Conservation (phyloP, 2,888 invertebrate species). For the Coenonympha arcania region DNA sequence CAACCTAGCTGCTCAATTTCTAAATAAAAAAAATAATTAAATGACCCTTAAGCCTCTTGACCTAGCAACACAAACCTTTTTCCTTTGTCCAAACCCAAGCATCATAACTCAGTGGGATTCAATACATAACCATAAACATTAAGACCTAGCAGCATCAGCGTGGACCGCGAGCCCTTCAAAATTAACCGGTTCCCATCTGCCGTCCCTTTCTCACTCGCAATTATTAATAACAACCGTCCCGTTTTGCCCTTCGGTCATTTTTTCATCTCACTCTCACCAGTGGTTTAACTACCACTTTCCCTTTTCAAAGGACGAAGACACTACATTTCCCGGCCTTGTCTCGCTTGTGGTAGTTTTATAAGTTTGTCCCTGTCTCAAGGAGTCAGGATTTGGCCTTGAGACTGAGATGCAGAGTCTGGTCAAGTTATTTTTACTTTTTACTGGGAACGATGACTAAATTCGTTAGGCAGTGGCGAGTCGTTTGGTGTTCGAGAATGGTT, state of each 20-base stretch:
- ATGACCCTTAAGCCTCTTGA: slow-evolving; percentile 1
- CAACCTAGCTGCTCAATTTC: too few relatives aligned
- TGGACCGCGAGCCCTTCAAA: slow-evolving; percentile 70
- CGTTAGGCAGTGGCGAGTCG: slow-evolving; percentile 49
- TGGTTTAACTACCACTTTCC: slow-evolving; percentile 68
- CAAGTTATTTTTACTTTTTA: slow-evolving; percentile 72
- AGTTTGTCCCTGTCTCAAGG: slow-evolving; percentile 41
- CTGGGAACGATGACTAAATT: slow-evolving; percentile 70
- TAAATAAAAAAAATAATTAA: neutral
- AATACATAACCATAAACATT: slow-evolving; percentile 60
- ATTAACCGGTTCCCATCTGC: slow-evolving; percentile 63
- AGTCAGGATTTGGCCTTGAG: slow-evolving; percentile 71
- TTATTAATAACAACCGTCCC: slow-evolving; percentile 37
- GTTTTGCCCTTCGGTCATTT: slow-evolving; percentile 61
- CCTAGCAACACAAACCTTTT: slow-evolving; percentile 11
- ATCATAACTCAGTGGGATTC: slow-evolving; percentile 48
- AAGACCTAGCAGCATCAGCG: slow-evolving; percentile 26
- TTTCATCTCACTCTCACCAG: slow-evolving; percentile 72
- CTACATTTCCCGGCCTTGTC: slow-evolving; percentile 39
- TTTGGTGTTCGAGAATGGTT: slow-evolving; percentile 5
- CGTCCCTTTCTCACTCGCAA: slow-evolving; percentile 35
- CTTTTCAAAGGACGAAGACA: slow-evolving; percentile 74
- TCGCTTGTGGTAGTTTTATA: slow-evolving; percentile 21
- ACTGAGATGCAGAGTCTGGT: slow-evolving; percentile 63
- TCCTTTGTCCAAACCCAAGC: slow-evolving; percentile 20